phyloP scores from a whole-genome alignment of 2,113 vertebrate species.

The Coptodon bakossiorum region DNA sequence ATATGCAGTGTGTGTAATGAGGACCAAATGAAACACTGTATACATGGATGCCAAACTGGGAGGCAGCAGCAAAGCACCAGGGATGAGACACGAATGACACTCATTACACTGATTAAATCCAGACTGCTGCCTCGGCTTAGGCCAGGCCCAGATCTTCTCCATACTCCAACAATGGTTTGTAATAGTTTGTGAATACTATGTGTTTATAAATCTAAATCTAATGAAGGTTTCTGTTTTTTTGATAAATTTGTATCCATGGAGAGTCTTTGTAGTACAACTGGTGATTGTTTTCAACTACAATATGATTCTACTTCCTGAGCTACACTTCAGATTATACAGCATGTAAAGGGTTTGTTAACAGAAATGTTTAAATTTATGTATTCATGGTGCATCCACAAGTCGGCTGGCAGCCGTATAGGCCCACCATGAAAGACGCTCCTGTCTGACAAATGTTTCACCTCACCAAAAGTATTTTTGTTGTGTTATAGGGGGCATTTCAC shows the following conservation, averaged over 20 bases:
- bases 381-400: not conserved
- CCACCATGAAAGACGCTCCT: not conserved
- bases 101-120: conserved; percentile 13
- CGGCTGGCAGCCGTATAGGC: not conserved
- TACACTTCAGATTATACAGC: not conserved
- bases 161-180: not conserved
- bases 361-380: not conserved
- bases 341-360: not conserved
- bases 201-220: not conserved
- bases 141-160: not conserved
- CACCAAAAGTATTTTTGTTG: not conserved
- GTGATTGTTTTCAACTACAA: not conserved
- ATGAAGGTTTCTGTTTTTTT: not conserved
- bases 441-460: not conserved
- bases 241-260: not conserved
- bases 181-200: not conserved
- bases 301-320: not conserved
- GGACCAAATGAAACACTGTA: conserved; percentile 31
- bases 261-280: not conserved
- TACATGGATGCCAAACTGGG: conserved; percentile 7
- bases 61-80: not conserved
- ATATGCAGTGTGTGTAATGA: conserved; percentile 30
- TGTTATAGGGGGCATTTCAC: not conserved
- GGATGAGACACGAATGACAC: not conserved
- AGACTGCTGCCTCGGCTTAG: not conserved